Evolutionary conservation across 2,797 vertebrate species (phyloP), one percentile per base, ranked within the genome.

Genomic region (Muscicapa striata): DNA sequence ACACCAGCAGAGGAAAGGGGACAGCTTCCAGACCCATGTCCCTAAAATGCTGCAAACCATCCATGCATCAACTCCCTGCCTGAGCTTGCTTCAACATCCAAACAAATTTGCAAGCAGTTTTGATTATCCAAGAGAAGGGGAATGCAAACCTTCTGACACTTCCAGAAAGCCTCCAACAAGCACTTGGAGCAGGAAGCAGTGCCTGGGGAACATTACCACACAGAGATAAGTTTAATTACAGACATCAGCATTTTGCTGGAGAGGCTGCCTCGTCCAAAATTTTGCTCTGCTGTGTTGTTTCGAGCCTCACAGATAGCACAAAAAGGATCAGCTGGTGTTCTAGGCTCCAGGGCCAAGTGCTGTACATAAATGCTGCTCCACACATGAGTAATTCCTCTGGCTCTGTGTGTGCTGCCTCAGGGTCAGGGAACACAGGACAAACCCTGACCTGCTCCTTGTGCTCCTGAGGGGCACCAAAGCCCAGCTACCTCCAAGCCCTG

Each of bases 321-420:
- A 95, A 94, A 89, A 84, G 74, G 67, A 92, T 96, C 93, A 96
- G 92, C 91, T 95, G 83, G 87, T 91, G 83, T 87, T 93, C 73
- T 79, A 51, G 87, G 27, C 41, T 61, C 24, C 64, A 58, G 93
- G 85, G 87, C 85, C 89, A 95, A 94, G 52, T 74, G 84, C 81
- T 92, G 82, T 69, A 91, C 92, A 87, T 86, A 75, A 91, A 84
- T 75, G 52, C 61, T 77, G 69, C 76, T 93, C 78, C 73, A 76
- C 61, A 51, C 66, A 67, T 57, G 87, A 91, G 49, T 94, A 91
- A 91, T 94, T 92, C 52, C 74, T 84, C 91, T 92, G 90, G 89
- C 93, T 93, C 46, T 20, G 45, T 26, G 32, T 68, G 24, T 66
- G 83, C 85, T 75, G 61, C 76, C 73, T 72, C 74, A 62, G 69